phyloP scores from a whole-genome alignment of 1,140 invertebrate species.

The Microplitis demolitor region DNA sequence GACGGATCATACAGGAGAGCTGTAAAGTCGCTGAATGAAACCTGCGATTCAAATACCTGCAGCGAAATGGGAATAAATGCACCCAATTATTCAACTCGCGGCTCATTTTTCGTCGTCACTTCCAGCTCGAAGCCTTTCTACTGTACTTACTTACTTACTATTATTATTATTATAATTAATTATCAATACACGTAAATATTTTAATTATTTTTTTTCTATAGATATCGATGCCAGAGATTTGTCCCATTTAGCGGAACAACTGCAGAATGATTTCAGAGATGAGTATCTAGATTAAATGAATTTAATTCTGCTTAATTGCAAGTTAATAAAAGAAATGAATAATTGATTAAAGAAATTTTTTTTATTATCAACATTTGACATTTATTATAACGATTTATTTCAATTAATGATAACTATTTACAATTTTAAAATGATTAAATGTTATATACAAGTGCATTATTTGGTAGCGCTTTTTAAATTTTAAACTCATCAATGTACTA shows the following conservation, averaged over 20 bases:
- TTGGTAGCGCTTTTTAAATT: slow-evolving; percentile 22
- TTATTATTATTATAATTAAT: slow-evolving; percentile 1
- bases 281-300: slow-evolving; percentile 6
- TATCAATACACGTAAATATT: background rate
- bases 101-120: slow-evolving; percentile 48
- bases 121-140: slow-evolving; percentile 42
- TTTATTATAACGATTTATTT: no score
- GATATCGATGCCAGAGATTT: background rate
- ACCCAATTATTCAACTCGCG: slow-evolving; percentile 39
- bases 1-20: slow-evolving; percentile 58
- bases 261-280: background rate
- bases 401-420: no score
- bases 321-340: no score
- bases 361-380: background rate
- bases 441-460: slow-evolving; percentile 31
- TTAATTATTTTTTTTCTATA: background rate
- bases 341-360: background rate
- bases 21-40: slow-evolving; percentile 29
- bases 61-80: slow-evolving; percentile 47
- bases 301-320: background rate
- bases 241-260: background rate
- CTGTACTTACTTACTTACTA: slow-evolving; percentile 35
- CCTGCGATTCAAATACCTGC: slow-evolving; percentile 36
- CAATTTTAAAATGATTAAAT: slow-evolving; percentile 11
- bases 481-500: background rate